Percentiles rank a stretch among this genome's conserved stretches.
phyloP scores from a whole-genome alignment of 2,888 invertebrate species.

The Amphipyra tragopoginis region DNA sequence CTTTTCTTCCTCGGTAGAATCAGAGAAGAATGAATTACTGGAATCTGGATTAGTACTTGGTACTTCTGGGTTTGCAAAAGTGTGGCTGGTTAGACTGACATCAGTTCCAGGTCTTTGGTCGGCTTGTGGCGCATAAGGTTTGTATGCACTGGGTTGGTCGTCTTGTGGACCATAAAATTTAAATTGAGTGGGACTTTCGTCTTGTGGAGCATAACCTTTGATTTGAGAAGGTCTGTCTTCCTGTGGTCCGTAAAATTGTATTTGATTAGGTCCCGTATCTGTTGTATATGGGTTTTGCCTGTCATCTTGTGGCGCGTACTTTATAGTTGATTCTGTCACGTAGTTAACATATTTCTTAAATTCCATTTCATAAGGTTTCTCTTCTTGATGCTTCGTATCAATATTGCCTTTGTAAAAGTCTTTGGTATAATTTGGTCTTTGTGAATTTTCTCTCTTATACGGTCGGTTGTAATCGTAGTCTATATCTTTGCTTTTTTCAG shows the following conservation, averaged over 20 bases:
- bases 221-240: constrained; percentile 14
- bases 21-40: constrained; percentile 18
- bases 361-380: constrained; percentile 42
- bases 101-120: constrained; percentile 3
- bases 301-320: constrained; percentile 18
- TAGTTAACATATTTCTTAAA: constrained; percentile 44
- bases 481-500: constrained; percentile 45
- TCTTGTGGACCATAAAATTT: constrained; percentile 1
- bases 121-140: constrained; percentile 12
- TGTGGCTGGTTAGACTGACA: constrained; percentile 4
- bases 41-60: neutral
- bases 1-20: constrained; percentile 67
- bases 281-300: constrained; percentile 12
- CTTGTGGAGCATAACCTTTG: neutral
- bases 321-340: constrained; percentile 45
- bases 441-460: constrained; percentile 43
- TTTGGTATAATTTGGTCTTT: constrained; percentile 23
- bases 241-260: constrained; percentile 29
- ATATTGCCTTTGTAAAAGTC: constrained; percentile 43
- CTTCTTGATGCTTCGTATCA: constrained; percentile 32
- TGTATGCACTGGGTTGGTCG: neutral
- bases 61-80: constrained; percentile 11
- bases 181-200: neutral
- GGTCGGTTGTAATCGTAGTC: constrained; percentile 45
- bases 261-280: constrained; percentile 8